Percentiles rank a stretch among this genome's conserved stretches.
Conservation (phyloP, 2,888 invertebrate species). For the Lasioglossum morio region DNA sequence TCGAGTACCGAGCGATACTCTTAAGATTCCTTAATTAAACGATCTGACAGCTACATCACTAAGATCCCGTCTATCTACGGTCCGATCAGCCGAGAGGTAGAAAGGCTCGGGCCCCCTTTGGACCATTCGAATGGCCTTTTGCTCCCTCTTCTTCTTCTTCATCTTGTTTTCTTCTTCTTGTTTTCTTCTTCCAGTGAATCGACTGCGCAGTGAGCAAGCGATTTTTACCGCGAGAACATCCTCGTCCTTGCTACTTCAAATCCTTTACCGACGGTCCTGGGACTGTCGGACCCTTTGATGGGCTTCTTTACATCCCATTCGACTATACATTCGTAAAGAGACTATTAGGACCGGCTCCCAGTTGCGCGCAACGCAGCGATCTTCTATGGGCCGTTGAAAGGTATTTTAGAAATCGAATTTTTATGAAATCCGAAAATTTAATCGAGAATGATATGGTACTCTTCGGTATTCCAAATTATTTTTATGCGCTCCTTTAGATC, state of each 20-base stretch:
- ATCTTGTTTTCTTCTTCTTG: neutral
- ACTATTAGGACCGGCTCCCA: neutral
- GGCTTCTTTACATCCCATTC: conserved; percentile 18
- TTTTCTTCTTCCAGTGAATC: conserved; percentile 54
- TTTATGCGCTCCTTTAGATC: neutral
- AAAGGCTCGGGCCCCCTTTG: conserved; percentile 34
- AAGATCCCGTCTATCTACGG: conserved; percentile 73
- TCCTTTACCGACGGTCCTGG: conserved; percentile 42
- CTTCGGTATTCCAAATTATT: neutral
- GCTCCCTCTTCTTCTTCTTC: neutral
- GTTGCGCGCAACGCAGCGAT: neutral
- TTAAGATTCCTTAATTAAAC: conserved; percentile 82
- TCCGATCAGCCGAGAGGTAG: conserved; percentile 65
- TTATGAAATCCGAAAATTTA: neutral
- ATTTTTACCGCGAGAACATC: conserved; percentile 52
- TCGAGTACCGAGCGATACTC: conserved; percentile 66
- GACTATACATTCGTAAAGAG: neutral
- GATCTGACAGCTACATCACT: conserved; percentile 82
- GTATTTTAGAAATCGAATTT: neutral
- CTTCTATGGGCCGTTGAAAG: neutral
- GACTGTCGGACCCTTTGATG: conserved; percentile 52
- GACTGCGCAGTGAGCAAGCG: conserved; percentile 42
- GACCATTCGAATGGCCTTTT: conserved; percentile 18
- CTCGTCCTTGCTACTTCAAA: conserved; percentile 36
- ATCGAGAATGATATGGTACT: too few relatives aligned